Percentiles rank a stretch among this genome's conserved stretches.
Evolutionary conservation across 1,140 invertebrate genomes (phyloP).

Genomic region (Venturia canescens): DNA sequence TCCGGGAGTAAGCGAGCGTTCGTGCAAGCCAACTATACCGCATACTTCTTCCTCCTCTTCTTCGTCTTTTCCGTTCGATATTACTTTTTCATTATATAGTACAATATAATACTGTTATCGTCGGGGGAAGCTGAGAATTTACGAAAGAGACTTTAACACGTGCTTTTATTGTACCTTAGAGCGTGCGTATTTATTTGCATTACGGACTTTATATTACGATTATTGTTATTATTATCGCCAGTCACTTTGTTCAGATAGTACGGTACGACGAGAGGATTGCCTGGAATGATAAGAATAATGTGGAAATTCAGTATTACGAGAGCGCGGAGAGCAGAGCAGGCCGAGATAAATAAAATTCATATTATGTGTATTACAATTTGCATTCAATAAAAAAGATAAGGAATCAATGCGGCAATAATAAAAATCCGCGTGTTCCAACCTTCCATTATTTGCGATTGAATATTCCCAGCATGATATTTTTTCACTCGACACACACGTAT

Average conservation of each 20-base stretch:
- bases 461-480: background rate
- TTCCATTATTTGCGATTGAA: background rate
- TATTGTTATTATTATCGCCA: conserved; percentile 30
- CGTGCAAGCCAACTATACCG: background rate
- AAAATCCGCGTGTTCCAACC: background rate
- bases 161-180: conserved; percentile 22
- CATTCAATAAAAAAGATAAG: conserved; percentile 16
- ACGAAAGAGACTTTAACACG: conserved; percentile 34
- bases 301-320: conserved; percentile 11
- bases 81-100: background rate
- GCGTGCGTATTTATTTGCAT: background rate
- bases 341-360: background rate
- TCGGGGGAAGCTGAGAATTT: conserved; percentile 10
- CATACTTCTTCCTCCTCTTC: conserved; percentile 13
- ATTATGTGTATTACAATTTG: background rate
- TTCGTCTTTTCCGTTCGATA: conserved; percentile 14
- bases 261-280: conserved; percentile 2
- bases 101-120: conserved; percentile 21
- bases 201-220: background rate
- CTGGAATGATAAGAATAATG: conserved; percentile 12
- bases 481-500: too few species aligned
- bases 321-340: background rate
- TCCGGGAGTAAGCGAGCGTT: conserved; percentile 14
- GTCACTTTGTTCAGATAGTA: conserved; percentile 29
- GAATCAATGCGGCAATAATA: background rate